Percentiles rank a stretch among this genome's conserved stretches.
These are phyloP conservation scores for Apodemia zela DNA, from an alignment of 2,888 invertebrate species.

Conservation along the genomic window DNA sequence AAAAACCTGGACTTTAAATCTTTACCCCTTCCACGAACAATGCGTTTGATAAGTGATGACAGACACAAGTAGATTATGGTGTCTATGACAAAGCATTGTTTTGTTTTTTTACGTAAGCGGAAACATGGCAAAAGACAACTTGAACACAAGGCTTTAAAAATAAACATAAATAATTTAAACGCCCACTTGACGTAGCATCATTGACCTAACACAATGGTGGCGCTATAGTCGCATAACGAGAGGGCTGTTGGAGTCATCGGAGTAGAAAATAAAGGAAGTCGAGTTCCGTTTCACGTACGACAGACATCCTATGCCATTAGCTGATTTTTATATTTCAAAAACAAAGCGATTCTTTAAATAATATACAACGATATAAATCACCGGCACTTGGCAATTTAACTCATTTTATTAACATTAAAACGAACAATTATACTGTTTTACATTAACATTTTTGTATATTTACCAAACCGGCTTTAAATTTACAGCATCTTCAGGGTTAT, in stretches of 20 bases:
- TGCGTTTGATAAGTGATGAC: background rate
- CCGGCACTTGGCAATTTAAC: too few relatives aligned
- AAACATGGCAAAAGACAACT: background rate
- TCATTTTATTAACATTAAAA: too few relatives aligned
- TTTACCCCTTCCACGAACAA: background rate
- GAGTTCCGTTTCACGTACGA: constrained; percentile 53
- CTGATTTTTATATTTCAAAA: constrained; percentile 9
- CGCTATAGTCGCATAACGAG: constrained; percentile 41
- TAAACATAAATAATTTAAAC: constrained; percentile 12
- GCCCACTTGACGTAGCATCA: constrained; percentile 34
- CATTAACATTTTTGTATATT: too few relatives aligned
- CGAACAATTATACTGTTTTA: too few relatives aligned
- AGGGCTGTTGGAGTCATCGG: constrained; percentile 43
- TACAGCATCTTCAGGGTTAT: too few relatives aligned
- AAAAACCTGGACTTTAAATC: too few relatives aligned
- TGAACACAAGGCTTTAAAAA: background rate
- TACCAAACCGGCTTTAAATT: too few relatives aligned
- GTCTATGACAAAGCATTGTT: background rate
- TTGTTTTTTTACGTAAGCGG: background rate
- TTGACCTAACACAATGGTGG: constrained; percentile 50
- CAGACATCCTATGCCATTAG: constrained; percentile 28
- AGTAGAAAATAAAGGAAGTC: constrained; percentile 62
- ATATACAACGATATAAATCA: too few relatives aligned
- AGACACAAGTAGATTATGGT: background rate
- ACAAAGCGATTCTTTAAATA: background rate